phyloP scores from a whole-genome alignment of 2,113 vertebrate genomes.

The Seriola aureovittata region DNA sequence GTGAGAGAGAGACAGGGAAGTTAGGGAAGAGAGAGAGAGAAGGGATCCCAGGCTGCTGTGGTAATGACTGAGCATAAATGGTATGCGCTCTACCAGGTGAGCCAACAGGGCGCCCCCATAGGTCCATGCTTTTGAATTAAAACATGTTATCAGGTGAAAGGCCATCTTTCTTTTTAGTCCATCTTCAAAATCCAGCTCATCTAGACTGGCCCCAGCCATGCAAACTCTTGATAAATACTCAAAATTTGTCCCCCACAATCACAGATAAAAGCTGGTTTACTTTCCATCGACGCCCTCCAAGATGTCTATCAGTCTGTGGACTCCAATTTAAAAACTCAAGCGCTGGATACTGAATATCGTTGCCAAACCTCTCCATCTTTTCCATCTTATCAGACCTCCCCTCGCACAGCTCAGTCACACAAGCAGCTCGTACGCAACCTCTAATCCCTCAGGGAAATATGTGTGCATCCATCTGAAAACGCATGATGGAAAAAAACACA shows the following conservation, averaged over 20 bases:
- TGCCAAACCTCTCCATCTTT: constrained; percentile 43
- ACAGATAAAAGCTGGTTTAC: constrained; percentile 37
- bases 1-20: no score
- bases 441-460: constrained; percentile 51
- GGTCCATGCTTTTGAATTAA: no score
- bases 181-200: background rate
- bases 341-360: constrained; percentile 30
- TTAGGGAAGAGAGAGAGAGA: no score
- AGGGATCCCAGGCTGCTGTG: no score
- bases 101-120: no score
- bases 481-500: constrained; percentile 42
- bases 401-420: constrained; percentile 41
- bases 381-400: constrained; percentile 44
- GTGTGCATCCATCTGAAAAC: constrained; percentile 55
- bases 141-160: background rate
- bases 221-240: constrained; percentile 20
- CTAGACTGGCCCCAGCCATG: background rate
- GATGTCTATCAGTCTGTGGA: constrained; percentile 31
- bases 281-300: constrained; percentile 22
- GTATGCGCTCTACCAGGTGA: no score
- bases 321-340: constrained; percentile 39
- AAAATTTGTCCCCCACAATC: constrained; percentile 3
- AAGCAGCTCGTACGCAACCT: constrained; percentile 30
- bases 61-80: no score
- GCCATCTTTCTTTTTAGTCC: background rate